Evolutionary conservation across 2,113 vertebrate species (phyloP).

Genomic region (Syngnathus scovelli): DNA sequence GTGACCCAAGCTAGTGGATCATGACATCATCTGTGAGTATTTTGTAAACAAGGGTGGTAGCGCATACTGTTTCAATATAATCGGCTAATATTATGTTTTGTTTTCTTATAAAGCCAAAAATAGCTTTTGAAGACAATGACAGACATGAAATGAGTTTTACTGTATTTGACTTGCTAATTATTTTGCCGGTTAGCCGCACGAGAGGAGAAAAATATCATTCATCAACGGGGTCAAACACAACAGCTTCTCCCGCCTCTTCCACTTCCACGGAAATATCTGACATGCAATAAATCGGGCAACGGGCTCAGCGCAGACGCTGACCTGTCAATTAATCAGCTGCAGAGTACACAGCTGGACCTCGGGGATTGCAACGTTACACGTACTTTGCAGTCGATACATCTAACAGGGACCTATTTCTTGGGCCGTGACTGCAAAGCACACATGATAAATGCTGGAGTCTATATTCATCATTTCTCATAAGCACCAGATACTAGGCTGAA

Average conservation of each 20-base stretch:
- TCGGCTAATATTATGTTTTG: too few species aligned
- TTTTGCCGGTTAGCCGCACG: neutral
- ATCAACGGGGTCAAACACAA: neutral
- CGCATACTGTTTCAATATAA: too few species aligned
- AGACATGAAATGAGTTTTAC: neutral
- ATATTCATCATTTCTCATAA: conserved; percentile 47
- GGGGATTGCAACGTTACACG: conserved; percentile 42
- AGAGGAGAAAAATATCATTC: neutral
- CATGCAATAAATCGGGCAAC: conserved; percentile 20
- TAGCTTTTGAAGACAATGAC: neutral
- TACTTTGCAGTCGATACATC: conserved; percentile 50
- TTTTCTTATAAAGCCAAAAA: too few species aligned
- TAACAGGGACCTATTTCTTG: conserved; percentile 41
- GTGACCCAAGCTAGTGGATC: too few species aligned
- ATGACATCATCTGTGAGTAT: too few species aligned
- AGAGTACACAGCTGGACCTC: conserved; percentile 29
- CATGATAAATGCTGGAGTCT: conserved; percentile 43
- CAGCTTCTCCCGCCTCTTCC: conserved; percentile 8
- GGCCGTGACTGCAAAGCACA: conserved; percentile 26
- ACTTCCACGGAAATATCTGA: conserved; percentile 9
- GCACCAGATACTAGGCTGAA: conserved; percentile 28
- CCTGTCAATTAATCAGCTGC: conserved; percentile 47
- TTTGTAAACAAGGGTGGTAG: too few species aligned
- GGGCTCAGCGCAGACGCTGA: conserved; percentile 15
- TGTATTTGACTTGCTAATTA: neutral